A percentile compares a stretch with the other conserved stretches of the same genome.
These are phyloP conservation scores for Drosophila ananassae DNA, from an alignment of 1,140 invertebrate species.

Conservation along the genomic window DNA sequence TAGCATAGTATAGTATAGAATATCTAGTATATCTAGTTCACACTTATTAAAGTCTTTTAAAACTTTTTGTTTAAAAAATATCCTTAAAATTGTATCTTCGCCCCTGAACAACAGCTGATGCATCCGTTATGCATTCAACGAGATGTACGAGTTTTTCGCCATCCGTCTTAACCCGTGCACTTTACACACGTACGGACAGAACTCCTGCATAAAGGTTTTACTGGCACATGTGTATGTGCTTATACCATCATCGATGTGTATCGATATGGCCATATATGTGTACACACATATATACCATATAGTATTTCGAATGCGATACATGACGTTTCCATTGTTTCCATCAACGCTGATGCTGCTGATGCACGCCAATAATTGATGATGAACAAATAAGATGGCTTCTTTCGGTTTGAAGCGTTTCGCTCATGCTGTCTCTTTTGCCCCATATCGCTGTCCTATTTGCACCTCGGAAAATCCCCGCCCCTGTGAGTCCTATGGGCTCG, in stretches of 20 bases:
- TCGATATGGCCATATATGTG: slow-evolving; percentile 18
- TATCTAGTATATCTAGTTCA: no score
- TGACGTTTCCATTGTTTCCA: slow-evolving; percentile 74
- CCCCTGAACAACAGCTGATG: slow-evolving; percentile 7
- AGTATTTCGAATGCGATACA: slow-evolving; percentile 60
- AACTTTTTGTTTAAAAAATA: neutral
- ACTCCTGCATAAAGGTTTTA: slow-evolving; percentile 25
- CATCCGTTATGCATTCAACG: slow-evolving; percentile 18
- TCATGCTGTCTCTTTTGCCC: slow-evolving; percentile 14
- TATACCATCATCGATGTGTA: neutral
- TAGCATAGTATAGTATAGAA: no score
- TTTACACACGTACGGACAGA: slow-evolving; percentile 11
- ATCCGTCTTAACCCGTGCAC: slow-evolving; percentile 23
- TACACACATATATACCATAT: slow-evolving; percentile 2
- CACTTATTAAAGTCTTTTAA: neutral
- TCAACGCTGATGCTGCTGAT: slow-evolving; percentile 65
- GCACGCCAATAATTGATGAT: slow-evolving; percentile 80
- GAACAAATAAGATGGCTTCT: slow-evolving; percentile 82
- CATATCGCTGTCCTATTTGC: slow-evolving; percentile 2
- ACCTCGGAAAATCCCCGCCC: slow-evolving; percentile 24
- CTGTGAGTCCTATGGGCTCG: slow-evolving; percentile 46
- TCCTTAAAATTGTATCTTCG: neutral
- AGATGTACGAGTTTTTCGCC: neutral
- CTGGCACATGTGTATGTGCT: slow-evolving; percentile 5
- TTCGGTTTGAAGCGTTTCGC: slow-evolving; percentile 57